Conservation (phyloP, 2,113 vertebrate species). For the Triplophysa dalaica region DNA sequence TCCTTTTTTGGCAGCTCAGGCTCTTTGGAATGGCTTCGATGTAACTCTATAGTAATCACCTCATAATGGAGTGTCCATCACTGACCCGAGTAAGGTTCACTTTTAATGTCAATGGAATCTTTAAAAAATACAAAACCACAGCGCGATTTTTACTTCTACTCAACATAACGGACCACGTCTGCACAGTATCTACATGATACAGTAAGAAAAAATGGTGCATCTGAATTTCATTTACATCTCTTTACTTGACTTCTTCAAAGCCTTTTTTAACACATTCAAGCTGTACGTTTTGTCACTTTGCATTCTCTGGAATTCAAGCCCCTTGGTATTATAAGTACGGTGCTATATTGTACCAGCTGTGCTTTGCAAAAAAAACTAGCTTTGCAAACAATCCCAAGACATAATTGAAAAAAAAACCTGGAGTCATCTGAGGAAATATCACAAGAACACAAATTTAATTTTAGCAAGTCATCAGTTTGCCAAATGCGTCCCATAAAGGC, state of each 20-base stretch:
- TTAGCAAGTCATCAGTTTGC: background rate
- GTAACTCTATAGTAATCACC: slow-evolving; percentile 30
- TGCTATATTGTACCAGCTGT: no score
- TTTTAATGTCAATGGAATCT: background rate
- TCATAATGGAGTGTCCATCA: slow-evolving; percentile 37
- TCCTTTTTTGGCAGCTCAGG: slow-evolving; percentile 31
- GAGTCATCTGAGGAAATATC: background rate
- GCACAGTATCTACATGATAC: background rate
- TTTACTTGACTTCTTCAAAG: no score
- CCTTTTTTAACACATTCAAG: no score
- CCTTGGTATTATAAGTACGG: no score
- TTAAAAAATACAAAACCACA: background rate
- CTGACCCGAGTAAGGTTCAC: slow-evolving; percentile 11
- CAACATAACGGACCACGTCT: background rate
- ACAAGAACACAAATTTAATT: background rate
- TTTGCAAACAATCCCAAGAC: background rate
- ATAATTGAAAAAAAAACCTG: background rate
- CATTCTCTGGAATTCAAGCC: no score
- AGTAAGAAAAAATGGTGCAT: no score
- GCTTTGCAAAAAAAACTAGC: slow-evolving; percentile 5
- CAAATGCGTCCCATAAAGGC: background rate
- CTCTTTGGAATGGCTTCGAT: slow-evolving; percentile 31
- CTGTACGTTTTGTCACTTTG: no score
- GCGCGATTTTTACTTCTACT: background rate
- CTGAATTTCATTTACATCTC: no score